Base-by-base conservation (phyloP, 2,797 vertebrate species). In the Philypnodon macrostomus region DNA sequence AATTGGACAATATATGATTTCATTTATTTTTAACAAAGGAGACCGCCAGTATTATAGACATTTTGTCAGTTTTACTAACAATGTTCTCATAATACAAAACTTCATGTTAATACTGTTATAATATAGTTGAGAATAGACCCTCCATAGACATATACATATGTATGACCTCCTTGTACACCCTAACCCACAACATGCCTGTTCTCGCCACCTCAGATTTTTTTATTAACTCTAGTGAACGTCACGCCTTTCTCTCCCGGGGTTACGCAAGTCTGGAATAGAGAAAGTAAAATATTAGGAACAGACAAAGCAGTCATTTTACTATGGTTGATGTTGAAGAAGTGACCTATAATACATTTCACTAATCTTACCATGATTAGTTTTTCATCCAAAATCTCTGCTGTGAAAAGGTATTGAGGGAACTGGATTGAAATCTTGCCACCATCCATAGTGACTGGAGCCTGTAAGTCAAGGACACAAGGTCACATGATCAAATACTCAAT, bases 351-450 rank as follows among this genome's bases (percentile, higher is more conserved):
- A 11, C 13, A 34, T 23, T 8, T 24, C 6, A n/a, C n/a, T n/a
- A 24, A n/a, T 62, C 90, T 91, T 56, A 96, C 95, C 91, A 94
- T 91, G 0, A 94, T 62, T 1, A 97, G 83, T 49, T 94, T 95
- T 32, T 83, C 91, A 1, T 85, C 88, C 17, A 21, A 19, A 1
- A 96, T 78, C 83, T 95, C 92, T 8, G 88, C 83, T 33, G 89
- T 92, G 31, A 93, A 89, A 37, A 4, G 76, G 55, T 94, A 97
- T 68, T 92, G 89, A 37, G 93, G 92, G 59, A 94, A 95, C 0
- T 81, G 76, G 1, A 86, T 78, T 2, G 84, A 67, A 21, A 96
- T 15, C 68, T 90, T 93, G n/a, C 67, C 86, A 0, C 41, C 86
- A 18, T 95, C 91, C 77, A 91, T 63, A 37, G 78, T 73, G 61